Conservation (phyloP, 1,140 invertebrate species). For the Brachionus manjavacas region DNA sequence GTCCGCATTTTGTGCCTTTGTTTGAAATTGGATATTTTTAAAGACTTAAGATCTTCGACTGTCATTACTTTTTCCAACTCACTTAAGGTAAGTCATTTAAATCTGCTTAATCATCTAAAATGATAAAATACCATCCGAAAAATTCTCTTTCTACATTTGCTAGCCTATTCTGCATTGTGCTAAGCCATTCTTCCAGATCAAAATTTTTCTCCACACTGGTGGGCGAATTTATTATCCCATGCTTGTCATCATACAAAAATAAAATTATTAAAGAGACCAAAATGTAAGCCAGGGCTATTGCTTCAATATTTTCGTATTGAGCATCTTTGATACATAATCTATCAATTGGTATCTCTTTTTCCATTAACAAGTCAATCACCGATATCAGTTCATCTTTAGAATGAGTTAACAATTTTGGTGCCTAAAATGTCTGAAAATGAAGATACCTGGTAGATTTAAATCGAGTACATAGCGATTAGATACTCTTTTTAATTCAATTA, state of each 20-base stretch:
- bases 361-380: constrained; percentile 4
- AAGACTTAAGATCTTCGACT: constrained; percentile 1
- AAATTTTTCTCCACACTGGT: neutral
- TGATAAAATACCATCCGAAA: neutral
- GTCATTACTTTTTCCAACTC: neutral
- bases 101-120: too few species aligned
- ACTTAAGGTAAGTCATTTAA: neutral
- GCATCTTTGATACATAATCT: neutral
- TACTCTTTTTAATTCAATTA: constrained; percentile 5
- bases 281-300: constrained; percentile 9
- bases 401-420: neutral
- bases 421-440: neutral
- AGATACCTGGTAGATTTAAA: constrained; percentile 37
- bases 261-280: neutral
- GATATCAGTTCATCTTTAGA: neutral
- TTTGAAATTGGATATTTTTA: constrained; percentile 3
- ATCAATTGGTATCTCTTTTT: neutral
- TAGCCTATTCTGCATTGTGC: neutral
- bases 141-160: neutral
- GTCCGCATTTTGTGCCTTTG: constrained; percentile 14
- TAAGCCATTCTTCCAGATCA: neutral
- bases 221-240: neutral
- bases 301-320: constrained; percentile 33
- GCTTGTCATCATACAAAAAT: neutral
- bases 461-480: constrained; percentile 23